phyloP scores from a whole-genome alignment of 2,888 invertebrate species.

The Cantharis nigra region DNA sequence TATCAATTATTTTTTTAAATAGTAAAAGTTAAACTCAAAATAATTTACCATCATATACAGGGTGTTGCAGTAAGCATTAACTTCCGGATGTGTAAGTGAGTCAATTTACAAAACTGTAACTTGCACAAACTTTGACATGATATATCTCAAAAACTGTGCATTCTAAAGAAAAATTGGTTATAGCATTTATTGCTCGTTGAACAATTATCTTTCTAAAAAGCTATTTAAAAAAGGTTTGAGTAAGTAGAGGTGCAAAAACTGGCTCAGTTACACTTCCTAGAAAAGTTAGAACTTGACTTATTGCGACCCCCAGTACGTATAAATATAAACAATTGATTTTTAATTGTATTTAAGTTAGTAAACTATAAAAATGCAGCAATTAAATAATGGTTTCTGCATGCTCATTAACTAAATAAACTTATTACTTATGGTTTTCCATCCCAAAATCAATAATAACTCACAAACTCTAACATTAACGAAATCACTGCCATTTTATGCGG shows the following conservation, averaged over 20 bases:
- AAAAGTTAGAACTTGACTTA: not conserved
- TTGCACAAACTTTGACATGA: too few species aligned
- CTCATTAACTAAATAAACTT: not conserved
- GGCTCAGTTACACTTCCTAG: not conserved
- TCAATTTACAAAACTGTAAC: too few species aligned
- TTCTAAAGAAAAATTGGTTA: too few species aligned
- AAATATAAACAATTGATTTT: not conserved
- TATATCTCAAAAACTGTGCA: too few species aligned
- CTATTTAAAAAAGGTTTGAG: not conserved
- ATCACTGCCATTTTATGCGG: not conserved
- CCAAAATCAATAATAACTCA: not conserved
- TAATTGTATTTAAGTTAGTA: not conserved
- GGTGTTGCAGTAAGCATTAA: not conserved
- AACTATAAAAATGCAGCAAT: not conserved
- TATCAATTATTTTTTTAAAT: slow-evolving; percentile 2
- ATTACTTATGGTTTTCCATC: not conserved
- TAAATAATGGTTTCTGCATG: not conserved
- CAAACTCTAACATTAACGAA: not conserved
- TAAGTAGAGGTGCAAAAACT: not conserved
- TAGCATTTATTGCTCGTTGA: too few species aligned
- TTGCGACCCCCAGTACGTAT: not conserved
- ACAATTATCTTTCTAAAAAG: too few species aligned
- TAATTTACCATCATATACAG: not conserved
- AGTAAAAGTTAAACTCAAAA: not conserved
- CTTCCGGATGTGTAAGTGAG: not conserved